Evolutionary conservation across 2,888 invertebrate genomes (phyloP), one percentile per base, ranked within the genome.

Genomic region (Crepidodera aurea): DNA sequence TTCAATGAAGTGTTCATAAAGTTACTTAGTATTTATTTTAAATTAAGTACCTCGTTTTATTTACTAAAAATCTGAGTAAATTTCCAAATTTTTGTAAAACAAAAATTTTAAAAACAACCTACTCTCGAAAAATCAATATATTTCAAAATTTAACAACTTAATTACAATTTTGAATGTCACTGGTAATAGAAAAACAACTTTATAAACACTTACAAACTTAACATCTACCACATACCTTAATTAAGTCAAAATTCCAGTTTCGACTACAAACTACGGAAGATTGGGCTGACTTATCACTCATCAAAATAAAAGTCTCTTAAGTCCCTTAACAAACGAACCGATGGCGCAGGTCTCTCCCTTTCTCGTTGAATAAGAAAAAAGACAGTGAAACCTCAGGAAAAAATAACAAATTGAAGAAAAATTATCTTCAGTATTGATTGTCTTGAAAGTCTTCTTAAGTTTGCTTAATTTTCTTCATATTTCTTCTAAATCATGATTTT

Each of bases 211-310:
- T 48, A 12, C 7, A 27, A 40, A 13, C 48, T 27, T 48, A 48
- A 27, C 27, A 48, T 25, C 3, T 27, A 48, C 7, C 27, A 48
- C 48, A 27, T 48, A 48, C 48, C 48, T 48, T 8, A 27, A 13
- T 8, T 13, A n/a, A 13, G 22, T 13, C 40, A 25, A 48, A 48
- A 27, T 27, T 29, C 27, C 48, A 27, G 5, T 57, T 54, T 67
- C 70, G 71, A 71, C 70, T 71, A 72, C 71, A 70, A 71, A 72
- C 69, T 68, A 66, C 77, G 81, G 81, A 81, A 81, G 81, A 81
- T 81, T 81, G 81, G 81, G 81, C 81, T 81, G 48, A 48, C 44
- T 22, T 44, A 44, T 27, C 27, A 29, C n/a, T n/a, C 25, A 25
- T 27, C 48, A 48, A 48, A 48, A 27, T 48, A 48, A 48, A 18